Conservation (phyloP, 2,888 invertebrate genomes). For the Baccha elongata region DNA sequence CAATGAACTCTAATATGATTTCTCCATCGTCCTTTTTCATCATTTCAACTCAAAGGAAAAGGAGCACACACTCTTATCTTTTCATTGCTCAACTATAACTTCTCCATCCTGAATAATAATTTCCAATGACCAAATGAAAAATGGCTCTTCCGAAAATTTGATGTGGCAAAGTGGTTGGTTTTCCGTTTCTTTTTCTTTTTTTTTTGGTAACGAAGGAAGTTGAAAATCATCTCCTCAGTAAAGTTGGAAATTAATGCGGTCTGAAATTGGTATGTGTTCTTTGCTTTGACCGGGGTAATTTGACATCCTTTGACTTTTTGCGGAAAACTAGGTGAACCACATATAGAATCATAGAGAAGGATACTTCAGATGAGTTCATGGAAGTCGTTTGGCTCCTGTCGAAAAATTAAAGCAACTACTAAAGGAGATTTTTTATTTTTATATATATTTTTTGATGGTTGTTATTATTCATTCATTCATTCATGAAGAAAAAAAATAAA, state of each 20-base stretch:
- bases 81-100: constrained; percentile 19
- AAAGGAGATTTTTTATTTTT: constrained; percentile 20
- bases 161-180: constrained; percentile 43
- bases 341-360: neutral
- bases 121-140: constrained; percentile 44
- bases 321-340: constrained; percentile 56
- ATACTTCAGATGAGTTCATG: constrained; percentile 31
- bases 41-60: constrained; percentile 30
- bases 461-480: neutral
- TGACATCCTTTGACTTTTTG: constrained; percentile 50
- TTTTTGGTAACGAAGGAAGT: neutral
- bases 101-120: constrained; percentile 46
- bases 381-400: constrained; percentile 40
- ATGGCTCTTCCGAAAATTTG: constrained; percentile 40
- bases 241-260: constrained; percentile 52
- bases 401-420: constrained; percentile 39
- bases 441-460: too few relatives aligned
- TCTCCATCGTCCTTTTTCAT: constrained; percentile 23
- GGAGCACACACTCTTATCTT: constrained; percentile 4
- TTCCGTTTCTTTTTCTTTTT: neutral
- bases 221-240: constrained; percentile 27
- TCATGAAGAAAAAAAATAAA: constrained; percentile 12
- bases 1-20: constrained; percentile 63
- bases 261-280: constrained; percentile 47
- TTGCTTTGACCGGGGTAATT: constrained; percentile 51